Evolutionary conservation across 2,888 invertebrate genomes (phyloP).

Genomic region (Spodoptera picta): DNA sequence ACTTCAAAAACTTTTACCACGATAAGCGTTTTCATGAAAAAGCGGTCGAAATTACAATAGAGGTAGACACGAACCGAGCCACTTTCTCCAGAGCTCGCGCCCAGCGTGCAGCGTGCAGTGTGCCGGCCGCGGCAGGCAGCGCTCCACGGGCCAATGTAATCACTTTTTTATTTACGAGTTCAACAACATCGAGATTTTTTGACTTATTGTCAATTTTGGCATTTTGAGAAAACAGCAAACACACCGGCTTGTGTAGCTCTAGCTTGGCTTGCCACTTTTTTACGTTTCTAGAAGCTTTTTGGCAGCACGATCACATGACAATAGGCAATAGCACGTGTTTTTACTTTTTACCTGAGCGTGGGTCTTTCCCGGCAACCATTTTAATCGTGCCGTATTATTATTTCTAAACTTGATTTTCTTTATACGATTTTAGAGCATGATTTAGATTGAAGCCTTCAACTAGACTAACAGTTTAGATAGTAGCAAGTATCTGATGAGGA

Average conservation of each 20-base stretch:
- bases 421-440: too few relatives aligned
- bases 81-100: constrained; percentile 47
- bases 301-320: constrained; percentile 5
- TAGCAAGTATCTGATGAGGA: too few relatives aligned
- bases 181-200: constrained; percentile 25
- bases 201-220: constrained; percentile 11
- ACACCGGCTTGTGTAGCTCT: too few relatives aligned
- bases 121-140: too few relatives aligned
- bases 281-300: not conserved
- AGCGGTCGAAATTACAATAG: constrained; percentile 55
- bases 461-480: too few relatives aligned
- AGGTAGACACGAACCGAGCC: constrained; percentile 39
- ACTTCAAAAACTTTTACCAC: constrained; percentile 52
- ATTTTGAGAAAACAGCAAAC: constrained; percentile 9
- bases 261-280: not conserved
- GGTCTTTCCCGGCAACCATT: constrained; percentile 11
- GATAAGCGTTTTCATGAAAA: constrained; percentile 54
- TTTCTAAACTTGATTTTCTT: not conserved
- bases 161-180: constrained; percentile 46
- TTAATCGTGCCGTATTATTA: constrained; percentile 1
- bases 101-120: not conserved
- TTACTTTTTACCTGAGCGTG: constrained; percentile 18
- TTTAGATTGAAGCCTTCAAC: too few relatives aligned
- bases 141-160: constrained; percentile 33
- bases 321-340: constrained; percentile 13